These are phyloP conservation scores for Aeoliscus strigatus DNA, from an alignment of 2,797 vertebrate genomes.

Conservation along the genomic window DNA sequence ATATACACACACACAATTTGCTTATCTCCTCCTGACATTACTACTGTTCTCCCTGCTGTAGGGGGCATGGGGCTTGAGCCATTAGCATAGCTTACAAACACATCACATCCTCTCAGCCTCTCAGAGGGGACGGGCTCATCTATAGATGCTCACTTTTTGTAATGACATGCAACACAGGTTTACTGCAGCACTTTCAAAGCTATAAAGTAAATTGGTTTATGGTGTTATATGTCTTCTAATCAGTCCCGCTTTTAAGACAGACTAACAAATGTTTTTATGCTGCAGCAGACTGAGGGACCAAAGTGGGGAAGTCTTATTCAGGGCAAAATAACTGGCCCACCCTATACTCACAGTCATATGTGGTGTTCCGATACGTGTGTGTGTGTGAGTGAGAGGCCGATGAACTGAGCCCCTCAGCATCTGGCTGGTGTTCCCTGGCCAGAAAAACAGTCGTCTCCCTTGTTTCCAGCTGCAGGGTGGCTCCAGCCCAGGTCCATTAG, in stretches of 20 bases:
- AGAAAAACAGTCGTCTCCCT: slow-evolving; percentile 54
- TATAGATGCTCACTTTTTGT: slow-evolving; percentile 11
- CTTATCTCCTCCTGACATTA: slow-evolving; percentile 79
- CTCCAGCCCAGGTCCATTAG: slow-evolving; percentile 69
- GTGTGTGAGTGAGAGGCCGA: slow-evolving; percentile 45
- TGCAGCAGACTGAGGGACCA: too few relatives aligned
- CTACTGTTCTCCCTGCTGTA: slow-evolving; percentile 66
- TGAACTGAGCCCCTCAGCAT: slow-evolving; percentile 64
- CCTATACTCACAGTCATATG: slow-evolving; percentile 30
- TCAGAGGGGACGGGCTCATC: slow-evolving; percentile 23
- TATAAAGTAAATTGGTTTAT: too few relatives aligned
- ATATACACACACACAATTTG: slow-evolving; percentile 75
- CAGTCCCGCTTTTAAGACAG: too few relatives aligned
- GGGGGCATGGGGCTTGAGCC: slow-evolving; percentile 59
- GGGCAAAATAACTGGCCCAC: slow-evolving; percentile 17
- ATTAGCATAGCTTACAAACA: slow-evolving; percentile 76
- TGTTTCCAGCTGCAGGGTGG: slow-evolving; percentile 58
- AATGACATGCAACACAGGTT: slow-evolving; percentile 2
- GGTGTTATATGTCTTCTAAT: too few relatives aligned
- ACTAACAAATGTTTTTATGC: too few relatives aligned
- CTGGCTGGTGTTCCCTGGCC: slow-evolving; percentile 62
- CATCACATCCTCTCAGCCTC: slow-evolving; percentile 49
- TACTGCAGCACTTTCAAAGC: too few relatives aligned
- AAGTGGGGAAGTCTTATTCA: slow-evolving; percentile 18
- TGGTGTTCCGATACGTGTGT: slow-evolving; percentile 36